These are phyloP conservation scores for Mesitornis unicolor DNA, from an alignment of 2,113 vertebrate genomes.

Conservation along the genomic window DNA sequence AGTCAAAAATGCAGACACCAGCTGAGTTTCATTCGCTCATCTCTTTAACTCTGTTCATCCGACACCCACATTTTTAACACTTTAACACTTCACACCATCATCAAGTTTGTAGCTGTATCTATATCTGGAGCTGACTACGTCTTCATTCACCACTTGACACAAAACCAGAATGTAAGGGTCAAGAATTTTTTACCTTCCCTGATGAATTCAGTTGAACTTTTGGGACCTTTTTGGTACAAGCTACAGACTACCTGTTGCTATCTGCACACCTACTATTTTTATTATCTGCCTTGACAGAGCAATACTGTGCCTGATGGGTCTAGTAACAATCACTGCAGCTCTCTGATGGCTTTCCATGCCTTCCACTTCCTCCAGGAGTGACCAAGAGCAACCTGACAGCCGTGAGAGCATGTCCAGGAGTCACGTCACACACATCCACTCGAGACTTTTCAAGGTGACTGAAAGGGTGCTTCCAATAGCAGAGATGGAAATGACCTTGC, in stretches of 20 bases:
- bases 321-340: background rate
- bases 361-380: background rate
- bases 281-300: background rate
- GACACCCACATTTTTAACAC: slow-evolving; percentile 46
- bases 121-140: background rate
- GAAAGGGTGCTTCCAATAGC: background rate
- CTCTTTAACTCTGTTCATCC: background rate
- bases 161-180: background rate
- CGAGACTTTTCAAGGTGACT: background rate
- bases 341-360: background rate
- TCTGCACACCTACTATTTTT: background rate
- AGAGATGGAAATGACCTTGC: background rate
- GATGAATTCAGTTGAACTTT: background rate
- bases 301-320: background rate
- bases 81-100: background rate
- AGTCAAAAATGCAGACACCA: background rate
- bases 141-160: background rate
- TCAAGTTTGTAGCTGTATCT: background rate
- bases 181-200: background rate
- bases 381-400: background rate
- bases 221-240: background rate
- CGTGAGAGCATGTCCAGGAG: background rate
- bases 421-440: background rate
- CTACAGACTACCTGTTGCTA: background rate
- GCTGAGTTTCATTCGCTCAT: background rate